Evolutionary conservation across 2,888 invertebrate species (phyloP).

Genomic region (Apotomis betuletana): DNA sequence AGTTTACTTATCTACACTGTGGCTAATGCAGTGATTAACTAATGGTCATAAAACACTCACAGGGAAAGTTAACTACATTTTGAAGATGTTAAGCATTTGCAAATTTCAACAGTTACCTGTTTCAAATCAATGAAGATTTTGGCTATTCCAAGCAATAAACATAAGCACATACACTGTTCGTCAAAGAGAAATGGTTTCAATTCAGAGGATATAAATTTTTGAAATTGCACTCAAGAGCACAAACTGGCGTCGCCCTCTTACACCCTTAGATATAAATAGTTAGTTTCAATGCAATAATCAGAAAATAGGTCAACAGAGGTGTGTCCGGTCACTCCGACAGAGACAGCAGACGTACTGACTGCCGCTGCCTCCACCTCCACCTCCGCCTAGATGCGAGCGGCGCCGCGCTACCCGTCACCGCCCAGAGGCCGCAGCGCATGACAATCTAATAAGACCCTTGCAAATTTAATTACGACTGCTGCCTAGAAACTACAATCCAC

Average conservation of each 20-base stretch:
- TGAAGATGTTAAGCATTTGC: neutral
- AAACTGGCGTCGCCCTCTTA: constrained; percentile 71
- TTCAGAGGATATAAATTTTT: constrained; percentile 48
- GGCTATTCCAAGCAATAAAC: constrained; percentile 35
- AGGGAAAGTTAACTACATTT: neutral
- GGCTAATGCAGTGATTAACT: constrained; percentile 8
- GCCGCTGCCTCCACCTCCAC: constrained; percentile 35
- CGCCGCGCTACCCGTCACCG: constrained; percentile 32
- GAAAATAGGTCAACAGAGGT: constrained; percentile 83
- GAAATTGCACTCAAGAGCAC: constrained; percentile 62
- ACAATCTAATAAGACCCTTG: constrained; percentile 62
- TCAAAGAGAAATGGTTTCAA: constrained; percentile 43
- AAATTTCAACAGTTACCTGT: constrained; percentile 13
- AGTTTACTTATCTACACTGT: too few species aligned
- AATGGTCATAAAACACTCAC: neutral
- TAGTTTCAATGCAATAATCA: constrained; percentile 80
- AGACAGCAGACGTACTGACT: constrained; percentile 70
- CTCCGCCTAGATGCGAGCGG: constrained; percentile 23
- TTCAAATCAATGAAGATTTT: constrained; percentile 26
- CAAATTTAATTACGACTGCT: constrained; percentile 60
- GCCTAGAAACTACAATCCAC: constrained; percentile 44
- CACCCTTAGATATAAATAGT: constrained; percentile 78
- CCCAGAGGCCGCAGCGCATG: constrained; percentile 60
- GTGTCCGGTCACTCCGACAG: constrained; percentile 76
- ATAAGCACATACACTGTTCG: constrained; percentile 25